Base-by-base conservation (phyloP, 2,797 vertebrate genomes). In the Mormyrops boulengeri region DNA sequence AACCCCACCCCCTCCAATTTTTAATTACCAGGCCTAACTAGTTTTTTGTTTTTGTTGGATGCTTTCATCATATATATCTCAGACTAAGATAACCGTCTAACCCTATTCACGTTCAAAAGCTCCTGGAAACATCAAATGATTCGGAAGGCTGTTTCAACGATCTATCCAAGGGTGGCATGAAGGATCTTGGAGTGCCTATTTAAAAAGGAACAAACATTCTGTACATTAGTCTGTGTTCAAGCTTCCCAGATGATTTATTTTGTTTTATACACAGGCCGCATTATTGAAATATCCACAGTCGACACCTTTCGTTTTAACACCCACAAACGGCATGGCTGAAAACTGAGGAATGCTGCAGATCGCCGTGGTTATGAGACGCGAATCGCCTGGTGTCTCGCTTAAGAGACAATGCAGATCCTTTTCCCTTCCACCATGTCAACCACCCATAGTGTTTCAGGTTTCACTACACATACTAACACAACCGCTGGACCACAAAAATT, bases 401-500 rank as follows among this genome's bases (percentile, higher is more conserved):
- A 49, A n/a, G 57, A 88, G 14, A 47, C 17, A 41, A 14, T 2
- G 44, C 47, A 19, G 60, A 87, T 66, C 41, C 38, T 84, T 57
- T 50, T 77, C 26, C n/a, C 12, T 57, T 44, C 34, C 41, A 47
- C 87, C 11, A 41, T 34, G 52, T 88, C 57, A 66, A 17, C 57
- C 87, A 88, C 87, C 57, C 19, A 69, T 93, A 93, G 90, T 47
- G 30, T 44, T 73, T 87, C 57, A 26, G 44, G 49, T 88, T 55
- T 87, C 89, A 66, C 47, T 85, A 19, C 30, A 66, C 87, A 41
- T 57, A 85, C 44, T 69, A 62, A 87, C 26, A 82, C 49, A 89
- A 93, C 91, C 91, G 91, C 85, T 26, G 80, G 92, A 91, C 90
- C 91, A 89, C 90, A 92, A 88, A 90, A 86, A 91, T 92, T 91